Evolutionary conservation across 2,888 invertebrate genomes (phyloP).

Genomic region (Brachyptera putata): DNA sequence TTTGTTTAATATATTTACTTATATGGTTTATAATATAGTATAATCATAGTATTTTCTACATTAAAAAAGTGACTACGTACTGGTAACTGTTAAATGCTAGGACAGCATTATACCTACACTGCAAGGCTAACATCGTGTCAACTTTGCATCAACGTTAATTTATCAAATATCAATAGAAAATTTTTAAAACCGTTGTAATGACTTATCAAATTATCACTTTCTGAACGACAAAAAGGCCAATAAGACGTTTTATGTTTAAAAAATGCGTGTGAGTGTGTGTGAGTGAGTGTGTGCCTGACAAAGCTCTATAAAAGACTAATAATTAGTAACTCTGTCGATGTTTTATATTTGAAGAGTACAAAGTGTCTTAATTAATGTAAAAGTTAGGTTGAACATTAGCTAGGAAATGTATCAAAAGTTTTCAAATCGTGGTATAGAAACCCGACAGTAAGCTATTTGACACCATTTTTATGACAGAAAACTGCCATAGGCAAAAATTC

Average conservation of each 20-base stretch:
- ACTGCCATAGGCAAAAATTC: slow-evolving; percentile 33
- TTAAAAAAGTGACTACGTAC: neutral
- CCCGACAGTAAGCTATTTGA: slow-evolving; percentile 12
- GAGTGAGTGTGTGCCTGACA: slow-evolving; percentile 32
- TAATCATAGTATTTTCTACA: neutral
- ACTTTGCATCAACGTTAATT: slow-evolving; percentile 28
- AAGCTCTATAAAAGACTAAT: slow-evolving; percentile 31
- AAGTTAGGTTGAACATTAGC: slow-evolving; percentile 29
- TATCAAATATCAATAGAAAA: slow-evolving; percentile 28
- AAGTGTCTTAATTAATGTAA: slow-evolving; percentile 29
- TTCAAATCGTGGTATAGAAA: slow-evolving; percentile 20
- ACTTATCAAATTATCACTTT: slow-evolving; percentile 27
- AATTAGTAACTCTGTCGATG: slow-evolving; percentile 34
- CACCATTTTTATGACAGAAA: slow-evolving; percentile 20
- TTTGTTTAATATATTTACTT: neutral
- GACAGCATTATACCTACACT: neutral
- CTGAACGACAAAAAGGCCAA: slow-evolving; percentile 21
- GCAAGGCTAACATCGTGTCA: slow-evolving; percentile 11
- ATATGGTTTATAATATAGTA: neutral
- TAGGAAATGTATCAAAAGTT: slow-evolving; percentile 34
- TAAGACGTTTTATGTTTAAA: slow-evolving; percentile 28
- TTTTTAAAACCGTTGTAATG: slow-evolving; percentile 29
- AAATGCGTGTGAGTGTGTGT: slow-evolving; percentile 32
- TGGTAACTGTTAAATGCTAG: slow-evolving; percentile 1
- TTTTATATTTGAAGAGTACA: slow-evolving; percentile 29